phyloP scores from a whole-genome alignment of 2,888 invertebrate genomes.

The Cenopis cana region DNA sequence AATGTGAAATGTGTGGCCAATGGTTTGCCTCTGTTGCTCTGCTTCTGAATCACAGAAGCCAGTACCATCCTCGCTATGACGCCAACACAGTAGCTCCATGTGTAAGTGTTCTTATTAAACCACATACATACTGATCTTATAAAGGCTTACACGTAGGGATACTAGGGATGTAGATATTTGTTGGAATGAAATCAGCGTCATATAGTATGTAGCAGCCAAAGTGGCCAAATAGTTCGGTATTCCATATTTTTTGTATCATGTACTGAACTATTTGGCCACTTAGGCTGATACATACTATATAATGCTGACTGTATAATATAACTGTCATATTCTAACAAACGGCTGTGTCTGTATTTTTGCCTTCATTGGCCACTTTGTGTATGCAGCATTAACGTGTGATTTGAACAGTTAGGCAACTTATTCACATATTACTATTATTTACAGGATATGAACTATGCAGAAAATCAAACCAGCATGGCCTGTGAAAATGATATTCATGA shows the following conservation, averaged over 20 bases:
- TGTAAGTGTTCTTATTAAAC: slow-evolving; percentile 53
- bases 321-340: background rate
- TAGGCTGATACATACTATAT: too few species aligned
- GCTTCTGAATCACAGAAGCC: slow-evolving; percentile 69
- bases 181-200: background rate
- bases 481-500: slow-evolving; percentile 49
- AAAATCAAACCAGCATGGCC: slow-evolving; percentile 48
- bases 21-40: slow-evolving; percentile 63
- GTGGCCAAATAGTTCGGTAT: too few species aligned
- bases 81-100: slow-evolving; percentile 53
- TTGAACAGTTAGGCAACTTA: background rate
- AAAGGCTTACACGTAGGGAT: background rate
- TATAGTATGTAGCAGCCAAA: too few species aligned
- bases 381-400: background rate
- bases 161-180: background rate
- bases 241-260: too few species aligned
- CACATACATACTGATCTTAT: background rate
- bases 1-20: slow-evolving; percentile 76
- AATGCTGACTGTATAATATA: too few species aligned
- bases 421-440: slow-evolving; percentile 30
- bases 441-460: slow-evolving; percentile 52
- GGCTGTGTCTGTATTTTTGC: background rate
- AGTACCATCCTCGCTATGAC: slow-evolving; percentile 66
- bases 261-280: too few species aligned
- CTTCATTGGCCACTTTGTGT: background rate